Base-by-base conservation (phyloP, 2,888 invertebrate species). In the Mellilla xanthometata region DNA sequence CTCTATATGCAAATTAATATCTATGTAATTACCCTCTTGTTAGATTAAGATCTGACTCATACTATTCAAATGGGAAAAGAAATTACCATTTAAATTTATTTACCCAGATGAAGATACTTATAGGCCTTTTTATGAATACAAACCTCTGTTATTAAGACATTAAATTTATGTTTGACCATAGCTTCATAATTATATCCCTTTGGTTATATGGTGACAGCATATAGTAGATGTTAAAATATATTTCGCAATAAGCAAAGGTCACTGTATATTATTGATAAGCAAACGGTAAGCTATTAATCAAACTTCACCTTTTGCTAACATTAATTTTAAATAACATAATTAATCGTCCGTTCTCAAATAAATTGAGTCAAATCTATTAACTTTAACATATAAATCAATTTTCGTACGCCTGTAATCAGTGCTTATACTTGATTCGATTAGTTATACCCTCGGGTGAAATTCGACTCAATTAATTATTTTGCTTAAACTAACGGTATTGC, bases 1-100 rank as follows among this genome's bases (percentile, higher is more conserved):
- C 54, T 73, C 65, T 61, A 56, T 72, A 82, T 81, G 71, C 72
- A 81, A 81, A 86, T 80, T 74, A 71, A 76, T 74, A 68, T 69
- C 53, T 62, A 58, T 72, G 70, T 81, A 77, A 83, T 82, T 83
- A 76, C 70, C 58, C 54, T 54, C 52, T 53, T 54, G 54, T 52
- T 60, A 61, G 65, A 76, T 72, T 72, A 70, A 55, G 63, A 65
- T 70, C 65, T 65, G 60, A 65, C 54, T 63, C 62, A 65, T 72
- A 62, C 65, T 61, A 54, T 54, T 59, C 61, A 63, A 68, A 72
- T 69, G 59, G 52, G 52, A 66, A 68, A 65, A 59, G 43, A 49
- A 64, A 73, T 72, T 72, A 72, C 58, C 68, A 67, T 76, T 67
- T 70, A 67, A 65, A 73, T 72, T 64, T 53, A 65, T 70, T 71